Evolutionary conservation across 2,797 vertebrate species (phyloP), one percentile per base, ranked within the genome.

Genomic region (Pseudochirops cupreus): DNA sequence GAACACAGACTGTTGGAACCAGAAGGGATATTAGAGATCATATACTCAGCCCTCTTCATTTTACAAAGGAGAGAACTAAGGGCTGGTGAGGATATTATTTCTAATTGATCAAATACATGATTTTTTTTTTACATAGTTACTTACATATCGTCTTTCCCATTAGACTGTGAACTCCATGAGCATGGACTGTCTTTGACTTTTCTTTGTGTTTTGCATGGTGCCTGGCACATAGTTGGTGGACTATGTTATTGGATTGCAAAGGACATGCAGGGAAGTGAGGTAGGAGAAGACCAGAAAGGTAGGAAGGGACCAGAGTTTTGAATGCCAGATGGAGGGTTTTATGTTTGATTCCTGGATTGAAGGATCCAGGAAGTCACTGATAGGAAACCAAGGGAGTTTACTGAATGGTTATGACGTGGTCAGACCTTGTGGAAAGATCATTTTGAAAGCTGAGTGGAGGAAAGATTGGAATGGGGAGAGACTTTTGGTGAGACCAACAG

Each of bases 331-430:
- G 21, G n/a, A 50, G 21, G 24, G 26, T 39, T 82, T 82, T 82
- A 87, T 46, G 26, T 46, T 87, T 50, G 74, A 87, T 87, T 74
- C n/a, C n/a, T 9, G 18, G 62, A 74, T 74, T 11, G 16, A 2
- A 16, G n/a, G 1, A 91, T 24, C 62, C 4, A 31, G n/a, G 29
- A 46, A 0, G 13, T 0, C 46, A 11, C 52, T 39, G 2, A 9
- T 3, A 3, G 90, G 26, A 89, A 6, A 56, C 54, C 5, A 1
- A 1, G 0, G 46, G 31, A 12, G 4, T 39, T 56, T 4, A 5
- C n/a, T 31, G 2, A 52, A 33, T 11, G 31, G 0, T 31, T 59
- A 91, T 4, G 0, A 18, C 31, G 53, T 39, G 52, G 1, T 46
- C 28, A 12, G 10, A 74, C 21, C 0, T 56, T 21, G 16, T 21